Conservation (phyloP, 2,888 invertebrate genomes). For the Drosophila multiciliata region DNA sequence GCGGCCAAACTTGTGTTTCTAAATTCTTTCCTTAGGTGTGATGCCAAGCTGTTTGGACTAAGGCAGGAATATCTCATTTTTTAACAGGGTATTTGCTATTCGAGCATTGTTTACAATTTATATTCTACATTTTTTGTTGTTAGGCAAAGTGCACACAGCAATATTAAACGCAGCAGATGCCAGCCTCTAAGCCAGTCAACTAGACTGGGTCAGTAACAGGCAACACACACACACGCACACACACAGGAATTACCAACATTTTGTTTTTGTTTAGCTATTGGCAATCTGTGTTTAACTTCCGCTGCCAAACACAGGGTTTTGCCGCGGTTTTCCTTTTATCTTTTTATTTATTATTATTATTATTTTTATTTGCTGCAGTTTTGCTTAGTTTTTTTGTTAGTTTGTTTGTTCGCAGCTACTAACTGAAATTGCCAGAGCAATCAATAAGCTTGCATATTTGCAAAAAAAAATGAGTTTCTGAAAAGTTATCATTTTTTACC, state of each 20-base stretch:
- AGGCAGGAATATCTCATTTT: not conserved
- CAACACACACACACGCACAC: not conserved
- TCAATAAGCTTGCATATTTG: constrained; percentile 70
- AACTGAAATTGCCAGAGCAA: constrained; percentile 53
- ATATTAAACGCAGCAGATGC: constrained; percentile 32
- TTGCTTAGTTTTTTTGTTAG: constrained; percentile 22
- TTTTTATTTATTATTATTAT: not conserved
- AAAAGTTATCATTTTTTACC: constrained; percentile 25
- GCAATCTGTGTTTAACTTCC: constrained; percentile 70
- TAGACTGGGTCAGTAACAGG: constrained; percentile 19
- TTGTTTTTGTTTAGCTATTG: constrained; percentile 52
- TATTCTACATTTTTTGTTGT: not conserved
- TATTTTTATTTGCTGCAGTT: constrained; percentile 8
- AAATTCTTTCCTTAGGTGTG: not conserved
- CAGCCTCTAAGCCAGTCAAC: constrained; percentile 36
- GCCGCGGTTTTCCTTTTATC: constrained; percentile 21
- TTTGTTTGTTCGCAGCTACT: constrained; percentile 18
- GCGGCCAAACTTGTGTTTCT: constrained; percentile 20
- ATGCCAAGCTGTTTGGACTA: not conserved
- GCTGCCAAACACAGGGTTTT: constrained; percentile 47
- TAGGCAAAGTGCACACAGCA: constrained; percentile 20
- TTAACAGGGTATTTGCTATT: constrained; percentile 13
- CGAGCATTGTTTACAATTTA: not conserved
- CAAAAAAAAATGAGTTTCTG: constrained; percentile 53
- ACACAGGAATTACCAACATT: not conserved